Percentiles rank a stretch among this genome's conserved stretches.
phyloP scores from a whole-genome alignment of 2,113 vertebrate species.

The Tyto alba region DNA sequence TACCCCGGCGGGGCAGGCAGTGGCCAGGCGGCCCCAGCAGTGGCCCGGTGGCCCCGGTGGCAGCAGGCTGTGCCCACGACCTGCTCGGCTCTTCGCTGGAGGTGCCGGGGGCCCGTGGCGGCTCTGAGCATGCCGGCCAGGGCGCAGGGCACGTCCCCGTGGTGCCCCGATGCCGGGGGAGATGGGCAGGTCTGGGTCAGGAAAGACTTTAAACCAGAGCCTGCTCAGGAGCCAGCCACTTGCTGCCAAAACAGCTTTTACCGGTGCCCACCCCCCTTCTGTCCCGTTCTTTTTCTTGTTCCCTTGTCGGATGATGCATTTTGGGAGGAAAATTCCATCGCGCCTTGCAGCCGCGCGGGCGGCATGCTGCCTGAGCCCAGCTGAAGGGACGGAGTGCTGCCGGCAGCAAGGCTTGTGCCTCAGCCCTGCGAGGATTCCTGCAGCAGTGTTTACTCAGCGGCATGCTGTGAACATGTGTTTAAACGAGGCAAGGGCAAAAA shows the following conservation, averaged over 20 bases:
- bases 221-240: background rate
- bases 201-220: background rate
- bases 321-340: accelerated
- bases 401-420: accelerated
- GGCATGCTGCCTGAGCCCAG: accelerated
- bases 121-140: too few species aligned
- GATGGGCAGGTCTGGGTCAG: background rate
- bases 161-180: background rate
- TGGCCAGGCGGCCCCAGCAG: accelerated
- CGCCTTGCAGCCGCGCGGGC: accelerated
- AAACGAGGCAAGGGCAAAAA: background rate
- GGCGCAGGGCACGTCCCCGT: accelerated
- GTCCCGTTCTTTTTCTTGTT: background rate
- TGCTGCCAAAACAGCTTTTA: background rate
- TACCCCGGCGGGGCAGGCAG: accelerated
- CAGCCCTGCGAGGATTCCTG: background rate
- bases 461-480: background rate
- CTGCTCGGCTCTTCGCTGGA: background rate
- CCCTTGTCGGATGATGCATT: background rate
- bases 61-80: background rate
- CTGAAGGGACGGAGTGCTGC: accelerated
- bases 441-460: background rate
- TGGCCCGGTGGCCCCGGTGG: accelerated
- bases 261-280: background rate
- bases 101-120: accelerated